phyloP scores from a whole-genome alignment of 2,888 invertebrate species.

The Gastracanthus pulcherrimus region DNA sequence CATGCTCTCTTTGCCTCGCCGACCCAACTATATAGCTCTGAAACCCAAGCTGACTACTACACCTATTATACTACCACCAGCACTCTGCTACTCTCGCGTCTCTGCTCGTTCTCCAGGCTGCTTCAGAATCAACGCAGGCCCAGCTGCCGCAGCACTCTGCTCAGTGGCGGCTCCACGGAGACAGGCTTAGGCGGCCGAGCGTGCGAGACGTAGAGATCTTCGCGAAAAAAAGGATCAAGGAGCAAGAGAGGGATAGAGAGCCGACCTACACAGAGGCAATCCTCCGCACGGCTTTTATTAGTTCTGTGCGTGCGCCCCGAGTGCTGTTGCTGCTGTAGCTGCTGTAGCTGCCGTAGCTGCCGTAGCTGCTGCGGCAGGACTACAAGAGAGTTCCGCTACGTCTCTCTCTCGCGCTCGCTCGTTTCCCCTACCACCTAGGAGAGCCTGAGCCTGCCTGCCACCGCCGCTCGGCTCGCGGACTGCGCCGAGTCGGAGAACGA shows the following conservation, averaged over 20 bases:
- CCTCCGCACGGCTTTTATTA: constrained; percentile 31
- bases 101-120: no score
- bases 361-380: no score
- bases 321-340: no score
- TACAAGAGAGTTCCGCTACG: constrained; percentile 56
- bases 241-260: constrained; percentile 8
- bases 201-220: not conserved
- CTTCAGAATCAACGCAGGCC: no score
- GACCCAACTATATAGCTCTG: no score
- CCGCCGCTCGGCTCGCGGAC: not conserved
- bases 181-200: not conserved
- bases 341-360: no score
- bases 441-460: not conserved
- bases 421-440: not conserved
- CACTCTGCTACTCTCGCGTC: no score
- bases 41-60: no score
- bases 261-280: constrained; percentile 46
- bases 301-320: constrained; percentile 36
- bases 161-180: constrained; percentile 5
- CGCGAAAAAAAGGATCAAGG: not conserved
- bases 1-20: not conserved
- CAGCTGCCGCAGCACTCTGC: not conserved
- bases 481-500: constrained; percentile 4
- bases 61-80: no score
- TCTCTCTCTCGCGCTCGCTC: constrained; percentile 43